These are phyloP conservation scores for Pollenia griseotomentosa DNA, from an alignment of 2,888 invertebrate species.

Conservation along the genomic window DNA sequence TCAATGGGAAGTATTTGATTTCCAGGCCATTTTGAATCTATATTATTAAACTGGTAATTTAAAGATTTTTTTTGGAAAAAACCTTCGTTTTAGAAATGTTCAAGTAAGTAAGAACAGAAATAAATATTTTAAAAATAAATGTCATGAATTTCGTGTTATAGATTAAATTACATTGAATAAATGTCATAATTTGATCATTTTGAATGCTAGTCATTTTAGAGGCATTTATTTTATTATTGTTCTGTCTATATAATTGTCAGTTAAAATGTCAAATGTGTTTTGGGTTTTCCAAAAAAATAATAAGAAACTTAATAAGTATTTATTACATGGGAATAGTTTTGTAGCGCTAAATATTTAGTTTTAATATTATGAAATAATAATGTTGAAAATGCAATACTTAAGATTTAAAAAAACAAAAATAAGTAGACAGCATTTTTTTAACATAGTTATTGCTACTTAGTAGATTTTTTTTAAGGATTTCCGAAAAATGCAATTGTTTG, in stretches of 20 bases:
- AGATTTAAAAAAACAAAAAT: no score
- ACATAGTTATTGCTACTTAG: no score
- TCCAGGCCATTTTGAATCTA: conserved; percentile 2
- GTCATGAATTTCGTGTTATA: conserved; percentile 52
- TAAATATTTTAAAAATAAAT: conserved; percentile 5
- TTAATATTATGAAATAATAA: no score
- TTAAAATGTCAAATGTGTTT: conserved; percentile 28
- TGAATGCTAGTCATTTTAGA: not conserved
- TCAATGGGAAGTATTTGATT: conserved; percentile 44
- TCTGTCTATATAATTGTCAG: not conserved
- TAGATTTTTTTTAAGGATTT: no score
- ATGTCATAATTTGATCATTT: conserved; percentile 54
- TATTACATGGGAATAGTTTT: no score
- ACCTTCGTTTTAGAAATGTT: no score
- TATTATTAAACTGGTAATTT: not conserved
- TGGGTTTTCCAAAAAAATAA: not conserved
- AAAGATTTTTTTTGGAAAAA: not conserved
- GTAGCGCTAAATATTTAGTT: no score
- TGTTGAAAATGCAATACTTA: no score
- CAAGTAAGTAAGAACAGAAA: not conserved
- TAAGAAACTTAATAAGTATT: not conserved
- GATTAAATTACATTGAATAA: conserved; percentile 48
- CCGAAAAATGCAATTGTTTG: no score
- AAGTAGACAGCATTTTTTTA: no score
- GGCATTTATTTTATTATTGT: not conserved